Conservation (phyloP, 2,797 vertebrate genomes). For the Acanthurus tractus region DNA sequence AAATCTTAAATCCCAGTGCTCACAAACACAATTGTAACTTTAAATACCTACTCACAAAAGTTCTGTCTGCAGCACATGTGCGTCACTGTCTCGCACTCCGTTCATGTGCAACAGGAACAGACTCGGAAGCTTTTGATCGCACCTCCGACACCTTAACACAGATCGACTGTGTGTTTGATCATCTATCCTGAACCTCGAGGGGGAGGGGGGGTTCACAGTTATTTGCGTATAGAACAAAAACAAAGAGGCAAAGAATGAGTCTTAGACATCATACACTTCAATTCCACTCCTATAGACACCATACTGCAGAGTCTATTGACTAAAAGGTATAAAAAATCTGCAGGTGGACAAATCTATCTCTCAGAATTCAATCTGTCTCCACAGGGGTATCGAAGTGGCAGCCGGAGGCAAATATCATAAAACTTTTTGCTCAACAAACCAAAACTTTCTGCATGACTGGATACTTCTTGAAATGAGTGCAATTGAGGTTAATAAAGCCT, state of each 20-base stretch:
- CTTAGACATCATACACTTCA: neutral
- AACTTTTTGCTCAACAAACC: neutral
- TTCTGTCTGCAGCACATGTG: no score
- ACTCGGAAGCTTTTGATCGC: no score
- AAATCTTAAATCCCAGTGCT: no score
- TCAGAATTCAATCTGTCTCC: constrained; percentile 5
- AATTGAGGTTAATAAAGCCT: neutral
- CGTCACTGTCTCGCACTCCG: no score
- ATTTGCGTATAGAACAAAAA: neutral
- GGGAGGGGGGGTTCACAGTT: neutral
- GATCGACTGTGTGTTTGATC: constrained; percentile 23
- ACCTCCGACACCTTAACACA: constrained; percentile 17
- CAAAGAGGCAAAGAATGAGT: constrained; percentile 26
- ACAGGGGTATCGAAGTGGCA: neutral
- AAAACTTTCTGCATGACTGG: neutral
- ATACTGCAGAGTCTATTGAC: constrained; percentile 2
- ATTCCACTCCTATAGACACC: neutral
- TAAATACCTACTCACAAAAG: no score
- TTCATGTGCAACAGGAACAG: no score
- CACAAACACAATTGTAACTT: no score
- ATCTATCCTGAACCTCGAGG: constrained; percentile 25
- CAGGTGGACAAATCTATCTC: constrained; percentile 1
- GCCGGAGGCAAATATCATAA: constrained; percentile 3
- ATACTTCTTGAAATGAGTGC: neutral
- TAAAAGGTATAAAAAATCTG: neutral